Evolutionary conservation across 2,888 invertebrate genomes (phyloP).

Genomic region (Holacanthella duospinosa): DNA sequence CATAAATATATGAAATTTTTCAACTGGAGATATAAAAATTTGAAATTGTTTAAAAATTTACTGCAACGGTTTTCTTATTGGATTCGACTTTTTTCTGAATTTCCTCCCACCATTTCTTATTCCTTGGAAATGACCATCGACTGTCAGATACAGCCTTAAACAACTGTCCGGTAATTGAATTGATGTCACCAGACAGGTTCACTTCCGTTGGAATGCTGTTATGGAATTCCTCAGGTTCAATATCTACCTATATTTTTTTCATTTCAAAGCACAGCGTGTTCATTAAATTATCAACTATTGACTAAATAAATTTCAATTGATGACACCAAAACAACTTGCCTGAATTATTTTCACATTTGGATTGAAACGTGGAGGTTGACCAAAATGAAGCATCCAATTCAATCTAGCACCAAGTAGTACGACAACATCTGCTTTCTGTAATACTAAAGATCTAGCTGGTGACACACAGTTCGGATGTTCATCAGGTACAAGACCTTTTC

Average conservation of each 20-base stretch:
- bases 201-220: constrained; percentile 72
- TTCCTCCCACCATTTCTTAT: constrained; percentile 65
- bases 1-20: background rate
- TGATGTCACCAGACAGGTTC: constrained; percentile 74
- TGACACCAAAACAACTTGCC: constrained; percentile 43
- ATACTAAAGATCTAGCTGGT: constrained; percentile 72
- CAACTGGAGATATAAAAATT: background rate
- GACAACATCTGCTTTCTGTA: constrained; percentile 79
- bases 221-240: constrained; percentile 80
- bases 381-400: constrained; percentile 98
- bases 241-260: constrained; percentile 67
- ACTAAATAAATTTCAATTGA: background rate
- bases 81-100: constrained; percentile 59
- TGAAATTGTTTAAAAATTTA: background rate
- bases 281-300: background rate
- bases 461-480: constrained; percentile 60
- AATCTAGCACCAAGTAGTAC: constrained; percentile 79
- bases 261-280: background rate
- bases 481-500: constrained; percentile 50
- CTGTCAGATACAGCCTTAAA: constrained; percentile 49
- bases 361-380: constrained; percentile 71
- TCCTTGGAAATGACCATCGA: constrained; percentile 49
- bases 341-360: constrained; percentile 78
- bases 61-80: constrained; percentile 59
- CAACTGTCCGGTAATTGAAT: constrained; percentile 58